A percentile compares a stretch with the other conserved stretches of the same genome.
These are phyloP conservation scores for Tinamus major DNA, from an alignment of 2,797 vertebrate genomes.

Conservation along the genomic window DNA sequence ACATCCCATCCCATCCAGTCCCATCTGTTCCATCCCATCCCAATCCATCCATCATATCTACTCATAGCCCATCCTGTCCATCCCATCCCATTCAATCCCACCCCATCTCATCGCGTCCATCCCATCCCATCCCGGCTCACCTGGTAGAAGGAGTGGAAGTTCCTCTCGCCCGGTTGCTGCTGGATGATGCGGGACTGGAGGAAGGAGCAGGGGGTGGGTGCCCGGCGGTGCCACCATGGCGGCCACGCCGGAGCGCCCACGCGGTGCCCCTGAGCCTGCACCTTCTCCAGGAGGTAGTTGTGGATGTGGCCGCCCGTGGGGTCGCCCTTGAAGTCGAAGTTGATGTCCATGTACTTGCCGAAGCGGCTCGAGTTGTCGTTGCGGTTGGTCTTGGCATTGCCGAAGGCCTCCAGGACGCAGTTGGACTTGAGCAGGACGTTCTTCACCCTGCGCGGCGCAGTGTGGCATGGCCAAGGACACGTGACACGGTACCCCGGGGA, in stretches of 20 bases:
- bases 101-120: neutral
- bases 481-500: fast-evolving
- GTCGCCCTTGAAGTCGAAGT: conserved; percentile 96
- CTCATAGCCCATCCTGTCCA: no score
- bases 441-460: conserved; percentile 82
- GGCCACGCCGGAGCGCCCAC: neutral
- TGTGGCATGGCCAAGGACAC: fast-evolving
- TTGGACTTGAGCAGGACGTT: conserved; percentile 92
- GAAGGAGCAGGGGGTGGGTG: neutral
- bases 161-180: conserved; percentile 92
- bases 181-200: conserved; percentile 91
- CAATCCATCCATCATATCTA: neutral
- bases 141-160: conserved; percentile 96
- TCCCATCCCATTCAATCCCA: neutral
- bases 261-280: neutral
- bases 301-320: conserved; percentile 93
- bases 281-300: conserved; percentile 97
- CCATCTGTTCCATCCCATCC: neutral
- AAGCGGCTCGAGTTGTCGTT: conserved; percentile 97
- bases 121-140: conserved; percentile 64
- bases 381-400: conserved; percentile 93
- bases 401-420: conserved; percentile 93
- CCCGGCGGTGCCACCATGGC: fast-evolving
- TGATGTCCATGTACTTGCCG: conserved; percentile 97
- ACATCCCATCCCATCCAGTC: neutral